Evolutionary conservation across 1,140 invertebrate genomes (phyloP), one percentile per base, ranked within the genome.

Genomic region (Mesaphorura yosii): DNA sequence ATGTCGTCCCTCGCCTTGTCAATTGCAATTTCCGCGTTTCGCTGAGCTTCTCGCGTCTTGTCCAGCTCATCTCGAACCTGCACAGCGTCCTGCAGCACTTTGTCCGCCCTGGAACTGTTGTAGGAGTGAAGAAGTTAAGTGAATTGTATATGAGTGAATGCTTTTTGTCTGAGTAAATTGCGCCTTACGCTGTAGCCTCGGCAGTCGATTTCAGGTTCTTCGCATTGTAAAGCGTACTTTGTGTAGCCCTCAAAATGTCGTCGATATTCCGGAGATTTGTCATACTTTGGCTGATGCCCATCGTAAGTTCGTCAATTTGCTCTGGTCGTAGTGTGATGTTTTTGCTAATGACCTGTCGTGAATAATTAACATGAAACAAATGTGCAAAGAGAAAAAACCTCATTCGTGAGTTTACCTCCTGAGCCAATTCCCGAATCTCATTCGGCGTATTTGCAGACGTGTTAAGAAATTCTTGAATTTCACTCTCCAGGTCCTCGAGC

Each of bases 191-290:
- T 1, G 86, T 80, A 22, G 68, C 65, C 58, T 87, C 83, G 1
- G 90, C 88, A 59, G 77, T 74, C 48, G 75, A 68, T 66, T 91
- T 88, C 0, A 95, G 72, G 5, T 72, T 63, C 60, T 84, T 78
- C 0, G 90, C 90, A 58, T 72, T 70, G 23, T 75, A 70, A 41
- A 92, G 70, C 69, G 92, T 86, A 27, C 79, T 77, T 46, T 78
- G 77, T 0, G 93, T 96, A 42, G 84, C 90, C 22, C 75, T 73
- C 34, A 96, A 80, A 63, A 96, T 96, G 53, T 77, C 75, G 63
- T 95, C 88, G 51, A 93, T 91, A 66, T 96, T 80, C 27, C 85
- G 90, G 4, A 96, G 70, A 7, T 83, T 84, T 2, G 79, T 77
- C 5, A 95, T 85, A 6, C 88, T 89, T 17, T 79, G 72, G 65